These are phyloP conservation scores for Hormaphis cornu DNA, from an alignment of 1,140 invertebrate species.

Conservation along the genomic window DNA sequence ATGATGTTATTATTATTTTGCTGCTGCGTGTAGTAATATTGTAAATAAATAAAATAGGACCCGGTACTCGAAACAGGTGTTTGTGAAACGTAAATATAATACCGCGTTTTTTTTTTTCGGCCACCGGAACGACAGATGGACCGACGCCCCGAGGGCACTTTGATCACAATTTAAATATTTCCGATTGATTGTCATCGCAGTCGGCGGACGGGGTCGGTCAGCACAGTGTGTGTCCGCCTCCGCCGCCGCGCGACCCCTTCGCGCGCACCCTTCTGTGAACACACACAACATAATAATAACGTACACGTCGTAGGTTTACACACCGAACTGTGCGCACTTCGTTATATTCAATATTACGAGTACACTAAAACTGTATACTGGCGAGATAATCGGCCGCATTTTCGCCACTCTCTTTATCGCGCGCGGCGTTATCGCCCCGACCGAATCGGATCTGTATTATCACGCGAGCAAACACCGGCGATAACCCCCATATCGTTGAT, in stretches of 20 bases:
- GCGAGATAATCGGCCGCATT: slow-evolving; percentile 19
- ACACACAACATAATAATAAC: not conserved
- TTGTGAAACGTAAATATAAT: not conserved
- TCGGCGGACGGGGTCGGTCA: too few relatives aligned
- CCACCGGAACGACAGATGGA: slow-evolving; percentile 14
- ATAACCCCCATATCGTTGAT: too few relatives aligned
- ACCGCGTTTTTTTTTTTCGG: not conserved
- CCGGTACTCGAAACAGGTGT: slow-evolving; percentile 5
- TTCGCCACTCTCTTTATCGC: not conserved
- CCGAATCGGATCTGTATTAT: too few relatives aligned
- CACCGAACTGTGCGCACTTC: not conserved
- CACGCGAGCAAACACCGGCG: too few relatives aligned
- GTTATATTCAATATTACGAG: not conserved
- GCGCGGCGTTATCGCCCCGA: too few relatives aligned
- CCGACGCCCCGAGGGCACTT: slow-evolving; percentile 11
- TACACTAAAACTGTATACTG: not conserved
- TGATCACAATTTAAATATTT: slow-evolving; percentile 32
- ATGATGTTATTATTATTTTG: not conserved
- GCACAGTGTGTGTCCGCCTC: slow-evolving; percentile 20
- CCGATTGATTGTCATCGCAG: slow-evolving; percentile 30
- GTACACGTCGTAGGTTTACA: too few relatives aligned
- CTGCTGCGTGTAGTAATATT: not conserved
- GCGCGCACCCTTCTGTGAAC: not conserved
- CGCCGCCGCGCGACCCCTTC: not conserved
- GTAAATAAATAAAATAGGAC: not conserved